Base-by-base conservation (phyloP, 2,113 vertebrate species). In the Alethe diademata region DNA sequence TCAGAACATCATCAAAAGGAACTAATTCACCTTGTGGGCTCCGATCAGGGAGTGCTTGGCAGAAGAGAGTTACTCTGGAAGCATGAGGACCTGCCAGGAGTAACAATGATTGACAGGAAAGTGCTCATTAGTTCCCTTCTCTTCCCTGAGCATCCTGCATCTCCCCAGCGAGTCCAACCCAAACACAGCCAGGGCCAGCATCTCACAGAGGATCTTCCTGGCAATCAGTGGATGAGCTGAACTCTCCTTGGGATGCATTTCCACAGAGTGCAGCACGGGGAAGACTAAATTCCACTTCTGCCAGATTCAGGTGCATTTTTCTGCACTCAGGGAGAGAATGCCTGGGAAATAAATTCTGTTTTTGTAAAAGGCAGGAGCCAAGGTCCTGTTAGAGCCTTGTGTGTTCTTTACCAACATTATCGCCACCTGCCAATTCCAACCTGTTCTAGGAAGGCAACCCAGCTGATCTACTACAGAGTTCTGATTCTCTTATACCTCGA, bases 241-340 rank as follows among this genome's bases (percentile, higher is more conserved):
- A 53, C 28, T 13, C 88, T 36, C 57, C 29, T 50, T 19, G 40
- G 78, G 61, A 45, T n/a, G 31, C 13, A 50, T 57, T 76, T 56
- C 22, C 40, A 26, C 25, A 3, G 50, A 42, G 31, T 8, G 31
- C 36, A 58, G 67, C 43, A 26, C 0, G 0, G n/a, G 42, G 36
- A 82, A 36, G n/a, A 24, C 16, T 40, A 42, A 65, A 73, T 25
- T 6, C 19, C 19, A 14, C 4, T 19, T 15, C 2, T 13, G 57
- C 66, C 69, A n/a, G 36, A 19, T 31, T 35, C 57, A 13, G 38
- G 31, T 33, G 24, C 25, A 11, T 67, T 80, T 35, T 56, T 33
- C 35, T 85, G 42, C 60, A 51, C 26, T 69, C 1, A 0, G 19
- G 60, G 11, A 67, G 35, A 42, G 28, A 18, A 26, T 16, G 48